phyloP scores from a whole-genome alignment of 2,888 invertebrate genomes.

The Dasypogon diadema region DNA sequence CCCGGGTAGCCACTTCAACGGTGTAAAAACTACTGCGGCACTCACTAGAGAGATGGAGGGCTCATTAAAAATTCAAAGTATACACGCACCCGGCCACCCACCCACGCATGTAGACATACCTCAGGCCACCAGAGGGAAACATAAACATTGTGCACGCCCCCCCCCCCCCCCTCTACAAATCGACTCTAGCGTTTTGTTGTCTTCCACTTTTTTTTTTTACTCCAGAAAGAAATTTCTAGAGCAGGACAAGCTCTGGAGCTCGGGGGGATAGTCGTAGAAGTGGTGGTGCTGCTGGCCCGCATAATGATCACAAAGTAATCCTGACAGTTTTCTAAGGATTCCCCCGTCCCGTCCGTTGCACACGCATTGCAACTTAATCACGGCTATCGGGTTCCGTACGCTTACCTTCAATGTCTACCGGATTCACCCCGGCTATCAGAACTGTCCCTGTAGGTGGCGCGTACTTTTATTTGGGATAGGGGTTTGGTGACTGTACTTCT shows the following conservation, averaged over 20 bases:
- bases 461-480: too few species aligned
- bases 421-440: too few species aligned
- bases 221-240: slow-evolving; percentile 37
- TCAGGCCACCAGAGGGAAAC: not conserved
- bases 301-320: slow-evolving; percentile 8
- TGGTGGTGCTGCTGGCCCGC: too few species aligned
- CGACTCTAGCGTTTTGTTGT: too few species aligned
- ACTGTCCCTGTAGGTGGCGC: too few species aligned
- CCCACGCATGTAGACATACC: too few species aligned
- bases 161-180: too few species aligned
- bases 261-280: not conserved
- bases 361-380: slow-evolving; percentile 23
- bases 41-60: too few species aligned
- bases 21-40: slow-evolving; percentile 36
- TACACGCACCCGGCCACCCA: slow-evolving; percentile 33
- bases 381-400: not conserved
- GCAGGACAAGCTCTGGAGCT: not conserved
- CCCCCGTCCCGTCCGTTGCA: not conserved
- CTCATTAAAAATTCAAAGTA: slow-evolving; percentile 42
- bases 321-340: slow-evolving; percentile 25
- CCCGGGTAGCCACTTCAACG: slow-evolving; percentile 13
- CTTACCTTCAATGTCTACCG: too few species aligned
- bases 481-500: too few species aligned
- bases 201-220: slow-evolving; percentile 20
- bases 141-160: not conserved